Conservation (phyloP, 2,888 invertebrate species). For the Lasiommata megera region DNA sequence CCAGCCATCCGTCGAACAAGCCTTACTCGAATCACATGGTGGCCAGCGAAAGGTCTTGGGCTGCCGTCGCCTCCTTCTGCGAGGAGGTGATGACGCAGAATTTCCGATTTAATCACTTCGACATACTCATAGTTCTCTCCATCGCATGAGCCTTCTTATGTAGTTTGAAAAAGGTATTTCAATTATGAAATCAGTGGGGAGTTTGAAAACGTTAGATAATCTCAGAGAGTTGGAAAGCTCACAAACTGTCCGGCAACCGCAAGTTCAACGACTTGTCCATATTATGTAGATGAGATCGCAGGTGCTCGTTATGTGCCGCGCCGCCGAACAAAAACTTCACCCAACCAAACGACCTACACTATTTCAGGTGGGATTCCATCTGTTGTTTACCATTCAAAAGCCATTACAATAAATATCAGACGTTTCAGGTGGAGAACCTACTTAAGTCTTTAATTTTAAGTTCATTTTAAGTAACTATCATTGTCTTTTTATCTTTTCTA, state of each 20-base stretch:
- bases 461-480: too few relatives aligned
- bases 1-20: too few relatives aligned
- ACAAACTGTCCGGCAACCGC: constrained; percentile 52
- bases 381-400: constrained; percentile 37
- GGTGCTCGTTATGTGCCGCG: constrained; percentile 72
- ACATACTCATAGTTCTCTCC: too few relatives aligned
- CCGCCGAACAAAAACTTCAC: constrained; percentile 71
- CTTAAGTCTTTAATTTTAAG: constrained; percentile 18
- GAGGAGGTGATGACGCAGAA: too few relatives aligned
- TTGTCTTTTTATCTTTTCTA: too few relatives aligned
- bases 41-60: too few relatives aligned
- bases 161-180: neutral
- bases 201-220: constrained; percentile 20
- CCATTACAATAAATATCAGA: constrained; percentile 18
- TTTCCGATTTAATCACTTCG: too few relatives aligned
- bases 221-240: constrained; percentile 25
- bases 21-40: too few relatives aligned
- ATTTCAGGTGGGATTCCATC: constrained; percentile 55
- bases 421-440: neutral
- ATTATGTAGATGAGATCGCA: constrained; percentile 78
- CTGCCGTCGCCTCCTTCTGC: too few relatives aligned
- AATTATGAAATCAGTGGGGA: too few relatives aligned
- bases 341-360: constrained; percentile 69
- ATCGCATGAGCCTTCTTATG: too few relatives aligned
- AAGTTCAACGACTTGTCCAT: constrained; percentile 73